phyloP scores from a whole-genome alignment of 1,140 invertebrate genomes.

The Bombus confusus region DNA sequence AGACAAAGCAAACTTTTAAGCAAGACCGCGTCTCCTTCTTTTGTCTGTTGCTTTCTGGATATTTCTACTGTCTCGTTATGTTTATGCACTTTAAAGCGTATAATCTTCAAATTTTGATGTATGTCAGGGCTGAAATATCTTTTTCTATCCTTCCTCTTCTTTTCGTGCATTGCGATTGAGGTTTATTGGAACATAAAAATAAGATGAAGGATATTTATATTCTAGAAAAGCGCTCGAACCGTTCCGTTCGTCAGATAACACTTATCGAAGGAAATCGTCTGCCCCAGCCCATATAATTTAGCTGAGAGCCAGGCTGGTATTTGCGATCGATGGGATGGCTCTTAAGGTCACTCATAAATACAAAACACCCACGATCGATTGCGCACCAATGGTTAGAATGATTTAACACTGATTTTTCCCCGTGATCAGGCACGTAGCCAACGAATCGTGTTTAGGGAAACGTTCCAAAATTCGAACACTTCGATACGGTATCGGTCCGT shows the following conservation, averaged over 20 bases:
- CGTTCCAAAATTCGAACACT: slow-evolving; percentile 19
- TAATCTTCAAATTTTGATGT: neutral
- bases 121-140: neutral
- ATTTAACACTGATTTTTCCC: slow-evolving; percentile 40
- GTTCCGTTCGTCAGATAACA: slow-evolving; percentile 6
- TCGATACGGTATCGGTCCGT: neutral
- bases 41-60: neutral
- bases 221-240: neutral
- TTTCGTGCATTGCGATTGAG: neutral
- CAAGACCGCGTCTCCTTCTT: no score
- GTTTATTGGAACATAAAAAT: neutral
- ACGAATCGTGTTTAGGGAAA: slow-evolving; percentile 25
- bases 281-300: slow-evolving; percentile 33
- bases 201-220: neutral
- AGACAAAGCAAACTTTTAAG: neutral
- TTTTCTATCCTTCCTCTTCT: no score
- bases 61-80: neutral
- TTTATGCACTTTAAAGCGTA: no score
- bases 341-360: slow-evolving; percentile 60
- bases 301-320: slow-evolving; percentile 31
- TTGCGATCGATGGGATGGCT: slow-evolving; percentile 40
- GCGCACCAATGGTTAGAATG: slow-evolving; percentile 5
- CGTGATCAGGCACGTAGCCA: slow-evolving; percentile 41
- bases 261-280: slow-evolving; percentile 12
- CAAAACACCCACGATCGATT: slow-evolving; percentile 37